Evolutionary conservation across 2,797 vertebrate genomes (phyloP).

Genomic region (Dipus sagitta): DNA sequence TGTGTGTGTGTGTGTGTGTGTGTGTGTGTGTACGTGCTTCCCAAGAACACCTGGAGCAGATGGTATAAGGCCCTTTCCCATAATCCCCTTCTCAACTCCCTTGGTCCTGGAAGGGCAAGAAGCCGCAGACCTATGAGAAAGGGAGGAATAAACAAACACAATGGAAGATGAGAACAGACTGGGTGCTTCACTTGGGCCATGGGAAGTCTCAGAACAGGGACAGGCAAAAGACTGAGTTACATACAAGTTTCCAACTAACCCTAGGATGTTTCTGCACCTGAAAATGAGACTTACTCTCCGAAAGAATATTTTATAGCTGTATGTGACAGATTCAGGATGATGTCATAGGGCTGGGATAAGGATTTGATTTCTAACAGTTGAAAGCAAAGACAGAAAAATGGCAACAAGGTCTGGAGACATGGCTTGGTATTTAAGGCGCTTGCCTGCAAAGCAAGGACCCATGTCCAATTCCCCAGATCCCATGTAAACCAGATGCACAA

Average conservation of each 20-base stretch:
- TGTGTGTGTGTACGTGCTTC: too few relatives aligned
- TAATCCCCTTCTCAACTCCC: too few relatives aligned
- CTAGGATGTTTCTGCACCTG: background rate
- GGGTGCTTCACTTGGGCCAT: background rate
- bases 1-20: background rate
- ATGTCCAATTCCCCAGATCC: too few relatives aligned
- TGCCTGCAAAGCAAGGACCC: too few relatives aligned
- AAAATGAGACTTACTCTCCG: background rate
- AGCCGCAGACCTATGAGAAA: background rate
- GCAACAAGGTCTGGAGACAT: too few relatives aligned
- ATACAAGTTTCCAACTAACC: background rate
- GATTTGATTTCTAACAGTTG: background rate
- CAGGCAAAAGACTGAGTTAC: background rate
- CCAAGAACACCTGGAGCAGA: too few relatives aligned
- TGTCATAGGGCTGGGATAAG: background rate
- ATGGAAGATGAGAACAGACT: background rate
- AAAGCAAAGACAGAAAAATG: slow-evolving; percentile 31
- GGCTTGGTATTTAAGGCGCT: too few relatives aligned
- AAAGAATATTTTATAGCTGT: slow-evolving; percentile 11
- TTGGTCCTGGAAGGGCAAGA: background rate
- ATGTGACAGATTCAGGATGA: slow-evolving; percentile 48
- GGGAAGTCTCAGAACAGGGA: background rate
- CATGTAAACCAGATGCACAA: too few relatives aligned
- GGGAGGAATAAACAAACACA: background rate
- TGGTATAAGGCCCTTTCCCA: too few relatives aligned